Conservation (phyloP, 2,113 vertebrate species). For the Oreochromis niloticus region DNA sequence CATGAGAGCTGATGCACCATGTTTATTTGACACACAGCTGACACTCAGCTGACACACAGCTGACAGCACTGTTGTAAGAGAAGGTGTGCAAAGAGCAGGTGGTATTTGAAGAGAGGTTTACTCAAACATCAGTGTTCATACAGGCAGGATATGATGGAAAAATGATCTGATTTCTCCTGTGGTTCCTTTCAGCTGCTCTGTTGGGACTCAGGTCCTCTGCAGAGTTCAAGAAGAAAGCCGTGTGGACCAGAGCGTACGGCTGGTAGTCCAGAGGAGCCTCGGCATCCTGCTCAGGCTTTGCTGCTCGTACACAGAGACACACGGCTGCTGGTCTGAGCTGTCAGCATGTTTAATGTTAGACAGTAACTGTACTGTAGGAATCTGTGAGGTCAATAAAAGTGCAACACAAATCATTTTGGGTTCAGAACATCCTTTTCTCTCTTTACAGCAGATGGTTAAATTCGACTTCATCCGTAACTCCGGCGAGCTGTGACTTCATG, state of each 20-base stretch:
- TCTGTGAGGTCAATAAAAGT: not conserved
- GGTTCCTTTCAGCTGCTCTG: slow-evolving; percentile 73
- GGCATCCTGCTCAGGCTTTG: not conserved
- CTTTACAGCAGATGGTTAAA: not conserved
- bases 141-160: not conserved
- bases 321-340: too few species aligned
- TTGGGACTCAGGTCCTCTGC: slow-evolving; percentile 76
- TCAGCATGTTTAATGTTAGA: accelerated
- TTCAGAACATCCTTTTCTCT: not conserved
- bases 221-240: slow-evolving; percentile 89
- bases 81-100: not conserved
- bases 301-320: not conserved
- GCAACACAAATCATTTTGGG: not conserved
- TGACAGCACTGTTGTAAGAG: not conserved
- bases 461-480: not conserved
- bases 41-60: not conserved
- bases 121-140: not conserved
- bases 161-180: not conserved
- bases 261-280: slow-evolving; percentile 65
- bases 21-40: not conserved
- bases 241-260: slow-evolving; percentile 89
- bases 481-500: not conserved
- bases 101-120: not conserved
- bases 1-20: not conserved
- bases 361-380: not conserved